Base-by-base conservation (phyloP, 2,888 invertebrate genomes). In the Drosophila nr. medialis region DNA sequence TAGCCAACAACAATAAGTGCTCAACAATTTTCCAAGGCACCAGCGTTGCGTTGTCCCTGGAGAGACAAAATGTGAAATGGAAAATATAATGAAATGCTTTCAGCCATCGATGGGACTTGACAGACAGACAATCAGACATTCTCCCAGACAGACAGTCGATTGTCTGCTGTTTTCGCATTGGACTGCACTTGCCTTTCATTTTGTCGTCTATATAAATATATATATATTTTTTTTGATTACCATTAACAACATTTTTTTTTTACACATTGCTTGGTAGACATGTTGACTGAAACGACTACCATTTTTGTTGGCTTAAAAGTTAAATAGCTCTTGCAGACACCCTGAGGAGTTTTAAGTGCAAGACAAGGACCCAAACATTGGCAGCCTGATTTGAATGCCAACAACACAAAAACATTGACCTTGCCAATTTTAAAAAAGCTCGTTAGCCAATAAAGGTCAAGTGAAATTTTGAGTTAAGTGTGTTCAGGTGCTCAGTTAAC, bases 261-360 rank as follows among this genome's bases (percentile, higher is more conserved):
- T 65, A 34, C 66, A 71, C 73, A 69, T 72, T 59, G 78, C 63
- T 51, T 64, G 67, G 73, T 72, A 70, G 75, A 69, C 60, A 36
- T 53, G 56, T 42, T 45, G 45, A 48, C 38, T 62, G 49, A 62
- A 62, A 58, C 48, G 65, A 29, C 56, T 56, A 60, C 64, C 84
- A 70, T 74, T 84, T 45, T 80, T 85, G 83, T 82, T 82, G 85
- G 80, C 84, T 86, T 87, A 82, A 87, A 85, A 82, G 86, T 83
- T 85, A 78, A 87, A 80, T 72, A 74, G 65, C 71, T 75, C 65
- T 61, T 40, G 45, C 34, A 58, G 55, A 65, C 72, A 64, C 85
- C 63, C 59, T n/a, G 50, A 84, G 71, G 75, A 64, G 51, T 73
- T 53, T 38, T 30, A 53, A 6, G 15, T 27, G 59, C 48, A 63